Evolutionary conservation across 53 echinoderm and acorn worm species (phyloP), one percentile per base, ranked within the genome.

Genomic region (Crossaster papposus): DNA sequence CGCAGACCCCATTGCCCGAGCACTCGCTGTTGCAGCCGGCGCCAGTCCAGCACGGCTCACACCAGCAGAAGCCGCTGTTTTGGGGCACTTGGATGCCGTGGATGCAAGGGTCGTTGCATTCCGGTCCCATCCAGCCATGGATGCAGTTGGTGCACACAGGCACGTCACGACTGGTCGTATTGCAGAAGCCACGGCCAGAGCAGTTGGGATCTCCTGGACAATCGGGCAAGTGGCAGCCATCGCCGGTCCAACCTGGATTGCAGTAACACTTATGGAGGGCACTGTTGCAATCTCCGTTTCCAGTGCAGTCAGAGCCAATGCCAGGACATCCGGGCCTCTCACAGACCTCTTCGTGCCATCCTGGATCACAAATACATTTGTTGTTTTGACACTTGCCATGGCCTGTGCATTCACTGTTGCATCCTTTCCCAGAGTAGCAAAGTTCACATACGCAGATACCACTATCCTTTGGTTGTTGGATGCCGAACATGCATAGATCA

Each of bases 241-340:
- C 90, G 10, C 96, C 96, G 65, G 74, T 88, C 96, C 96, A 96
- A 26, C 96, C 96, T 37, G 96, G 96, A 44, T 91, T 91, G 81
- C 96, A 96, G 81, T 90, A 93, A 72, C 96, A 96, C 22, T 88
- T 30, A 37, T 95, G 94, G 24, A 96, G 54, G 30, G 91, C 96
- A 63, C 90, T 90, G 86, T 96, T 96, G 79, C 96, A 96, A 74
- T 93, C 96, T 23, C 96, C 96, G 89, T 96, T 81, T 14, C 96
- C 94, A 54, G 90, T 93, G 81, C 96, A 96, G 85, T 96, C 96
- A 44, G 87, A 54, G 23, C 79, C 92, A 4, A 81, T 53, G 65
- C 96, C 96, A 26, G 96, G 96, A 81, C 96, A 96, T 31, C 96
- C 96, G 15, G 94, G 90, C 30, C 90, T 63, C 65, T 93, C 90